Evolutionary conservation across 2,113 vertebrate species (phyloP), one percentile per base, ranked within the genome.

Genomic region (Cinclus mexicanus): DNA sequence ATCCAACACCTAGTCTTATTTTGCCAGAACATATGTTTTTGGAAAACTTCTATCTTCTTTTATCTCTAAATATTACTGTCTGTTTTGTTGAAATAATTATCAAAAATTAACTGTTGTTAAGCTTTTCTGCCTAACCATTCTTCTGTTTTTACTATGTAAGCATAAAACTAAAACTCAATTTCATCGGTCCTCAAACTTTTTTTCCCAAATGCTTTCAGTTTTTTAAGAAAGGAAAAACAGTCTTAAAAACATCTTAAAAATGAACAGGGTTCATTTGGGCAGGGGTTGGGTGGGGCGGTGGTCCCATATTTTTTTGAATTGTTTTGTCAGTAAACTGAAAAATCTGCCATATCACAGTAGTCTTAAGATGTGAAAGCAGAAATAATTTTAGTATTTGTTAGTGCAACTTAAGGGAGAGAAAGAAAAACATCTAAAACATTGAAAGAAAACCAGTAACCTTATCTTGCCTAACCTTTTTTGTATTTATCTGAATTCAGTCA

Each of bases 241-340:
- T 84, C 76, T 82, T 35, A 52, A 89, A 91, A 91, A 35, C 11
- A 28, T 47, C 35, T 75, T 79, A n/a, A 78, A 89, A 91, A 70
- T 84, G 2, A 74, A 50, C 0, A 1, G 28, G 20, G 11, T 1
- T 1, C 35, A 37, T 37, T 37, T 37, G 35, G 35, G 35, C 0
- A 1, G 28, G 20, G 11, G 1, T 1, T 44, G 42, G 42, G 42
- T 7, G 8, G 19, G 2, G 4, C 3, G 4, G 3, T 1, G 7
- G 14, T 68, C 16, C 46, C 77, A n/a, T 18, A 26, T 35, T 80
- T 60, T 52, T 76, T 52, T 12, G 1, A 7, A 10, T 26, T 11
- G 9, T 56, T 94, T 67, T 63, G n/a, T 81, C 49, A 53, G n/a
- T 57, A 72, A 85, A 82, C 22, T 46, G 49, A 53, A 87, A 93